Conservation (phyloP, 2,113 vertebrate genomes). For the Xenopus borealis region DNA sequence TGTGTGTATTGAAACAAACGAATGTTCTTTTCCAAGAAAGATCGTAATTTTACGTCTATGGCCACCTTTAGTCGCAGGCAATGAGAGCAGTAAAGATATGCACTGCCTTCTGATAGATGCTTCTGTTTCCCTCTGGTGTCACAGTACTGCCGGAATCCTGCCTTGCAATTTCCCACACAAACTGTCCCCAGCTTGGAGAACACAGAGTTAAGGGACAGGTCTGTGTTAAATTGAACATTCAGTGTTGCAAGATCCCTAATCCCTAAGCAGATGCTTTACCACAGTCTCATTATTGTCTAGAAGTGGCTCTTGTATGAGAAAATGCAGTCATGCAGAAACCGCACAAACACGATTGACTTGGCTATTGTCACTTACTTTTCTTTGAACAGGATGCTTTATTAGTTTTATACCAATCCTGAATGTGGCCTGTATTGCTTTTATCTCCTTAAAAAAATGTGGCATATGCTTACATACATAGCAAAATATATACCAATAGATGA, state of each 20-base stretch:
- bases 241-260: slow-evolving; percentile 59
- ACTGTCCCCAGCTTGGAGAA: slow-evolving; percentile 35
- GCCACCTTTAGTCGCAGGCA: too few relatives aligned
- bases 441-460: not conserved
- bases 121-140: not conserved
- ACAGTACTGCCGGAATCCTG: not conserved
- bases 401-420: slow-evolving; percentile 45
- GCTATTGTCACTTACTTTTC: slow-evolving; percentile 51
- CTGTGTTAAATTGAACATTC: slow-evolving; percentile 56
- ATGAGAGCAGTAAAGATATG: not conserved
- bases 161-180: slow-evolving; percentile 9
- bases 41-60: too few relatives aligned
- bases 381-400: slow-evolving; percentile 35
- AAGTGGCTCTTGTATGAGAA: slow-evolving; percentile 68
- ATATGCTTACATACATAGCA: too few relatives aligned
- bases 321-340: slow-evolving; percentile 66
- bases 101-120: not conserved
- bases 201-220: slow-evolving; percentile 56
- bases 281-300: slow-evolving; percentile 61
- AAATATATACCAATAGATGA: too few relatives aligned
- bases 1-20: too few relatives aligned
- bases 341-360: slow-evolving; percentile 56
- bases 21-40: too few relatives aligned
- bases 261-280: slow-evolving; percentile 64
- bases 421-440: slow-evolving; percentile 20